phyloP scores from a whole-genome alignment of 1,140 invertebrate genomes.

The Sarcophaga peregrina region DNA sequence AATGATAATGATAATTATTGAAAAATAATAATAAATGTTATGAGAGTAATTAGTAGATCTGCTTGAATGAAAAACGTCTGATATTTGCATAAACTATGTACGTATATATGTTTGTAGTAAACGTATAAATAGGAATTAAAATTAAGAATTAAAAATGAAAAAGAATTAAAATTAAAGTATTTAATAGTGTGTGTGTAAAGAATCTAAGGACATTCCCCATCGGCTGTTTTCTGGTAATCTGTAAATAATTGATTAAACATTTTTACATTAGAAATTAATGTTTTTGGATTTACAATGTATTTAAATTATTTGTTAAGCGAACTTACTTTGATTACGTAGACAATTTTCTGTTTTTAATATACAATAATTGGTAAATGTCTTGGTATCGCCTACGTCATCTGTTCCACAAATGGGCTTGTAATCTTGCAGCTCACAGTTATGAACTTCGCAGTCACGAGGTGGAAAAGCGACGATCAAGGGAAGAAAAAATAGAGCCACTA shows the following conservation, averaged over 20 bases:
- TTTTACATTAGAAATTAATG: too few relatives aligned
- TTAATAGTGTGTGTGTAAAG: background rate
- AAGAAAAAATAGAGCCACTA: slow-evolving; percentile 58
- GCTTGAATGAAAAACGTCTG: slow-evolving; percentile 56
- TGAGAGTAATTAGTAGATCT: too few relatives aligned
- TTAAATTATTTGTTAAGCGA: background rate
- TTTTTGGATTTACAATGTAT: background rate
- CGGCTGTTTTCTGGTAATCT: slow-evolving; percentile 64
- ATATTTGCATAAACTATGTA: slow-evolving; percentile 38
- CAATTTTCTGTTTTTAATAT: slow-evolving; percentile 65
- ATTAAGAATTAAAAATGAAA: background rate
- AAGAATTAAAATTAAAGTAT: background rate
- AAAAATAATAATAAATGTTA: too few relatives aligned
- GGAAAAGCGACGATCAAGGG: slow-evolving; percentile 57
- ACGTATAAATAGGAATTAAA: slow-evolving; percentile 24
- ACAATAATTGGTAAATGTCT: slow-evolving; percentile 61
- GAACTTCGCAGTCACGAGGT: slow-evolving; percentile 59
- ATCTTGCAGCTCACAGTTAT: slow-evolving; percentile 58
- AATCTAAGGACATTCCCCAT: slow-evolving; percentile 62
- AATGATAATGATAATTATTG: background rate
- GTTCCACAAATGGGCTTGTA: slow-evolving; percentile 57
- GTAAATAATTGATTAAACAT: slow-evolving; percentile 28
- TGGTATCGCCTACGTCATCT: slow-evolving; percentile 61
- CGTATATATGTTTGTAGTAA: background rate
- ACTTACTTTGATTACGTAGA: slow-evolving; percentile 62